Evolutionary conservation across 2,797 vertebrate genomes (phyloP).

Genomic region (Delichon dasypus): DNA sequence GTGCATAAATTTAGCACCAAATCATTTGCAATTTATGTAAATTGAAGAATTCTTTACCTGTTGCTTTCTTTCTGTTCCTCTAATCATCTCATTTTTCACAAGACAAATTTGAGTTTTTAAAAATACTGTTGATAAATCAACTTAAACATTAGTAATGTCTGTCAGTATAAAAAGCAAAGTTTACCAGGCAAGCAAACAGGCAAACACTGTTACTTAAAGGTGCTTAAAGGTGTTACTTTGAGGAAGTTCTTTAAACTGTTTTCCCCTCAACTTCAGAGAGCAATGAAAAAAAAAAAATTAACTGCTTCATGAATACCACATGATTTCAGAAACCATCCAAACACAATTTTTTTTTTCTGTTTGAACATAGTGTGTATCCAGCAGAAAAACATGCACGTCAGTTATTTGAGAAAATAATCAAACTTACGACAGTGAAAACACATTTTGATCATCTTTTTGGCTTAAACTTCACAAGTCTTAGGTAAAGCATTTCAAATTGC

Average conservation of each 20-base stretch:
- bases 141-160: constrained; percentile 97
- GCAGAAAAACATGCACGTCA: constrained; percentile 73
- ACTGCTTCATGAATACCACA: constrained; percentile 61
- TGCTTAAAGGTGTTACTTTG: constrained; percentile 83
- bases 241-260: constrained; percentile 85
- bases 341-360: constrained; percentile 70
- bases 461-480: constrained; percentile 58
- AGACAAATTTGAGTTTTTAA: constrained; percentile 91
- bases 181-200: constrained; percentile 93
- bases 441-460: constrained; percentile 70
- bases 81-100: constrained; percentile 93
- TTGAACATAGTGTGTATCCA: constrained; percentile 73
- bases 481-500: constrained; percentile 64
- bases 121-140: constrained; percentile 94
- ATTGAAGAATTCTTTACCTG: constrained; percentile 94
- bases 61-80: constrained; percentile 94
- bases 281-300: constrained; percentile 28
- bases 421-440: constrained; percentile 72
- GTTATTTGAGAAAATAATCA: constrained; percentile 67
- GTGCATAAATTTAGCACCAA: constrained; percentile 88
- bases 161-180: constrained; percentile 93
- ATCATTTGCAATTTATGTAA: constrained; percentile 89
- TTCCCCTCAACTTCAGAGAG: constrained; percentile 74
- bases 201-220: constrained; percentile 86
- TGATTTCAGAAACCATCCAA: constrained; percentile 74